phyloP scores from a whole-genome alignment of 1,140 invertebrate species.

The Aleiodes sp. region DNA sequence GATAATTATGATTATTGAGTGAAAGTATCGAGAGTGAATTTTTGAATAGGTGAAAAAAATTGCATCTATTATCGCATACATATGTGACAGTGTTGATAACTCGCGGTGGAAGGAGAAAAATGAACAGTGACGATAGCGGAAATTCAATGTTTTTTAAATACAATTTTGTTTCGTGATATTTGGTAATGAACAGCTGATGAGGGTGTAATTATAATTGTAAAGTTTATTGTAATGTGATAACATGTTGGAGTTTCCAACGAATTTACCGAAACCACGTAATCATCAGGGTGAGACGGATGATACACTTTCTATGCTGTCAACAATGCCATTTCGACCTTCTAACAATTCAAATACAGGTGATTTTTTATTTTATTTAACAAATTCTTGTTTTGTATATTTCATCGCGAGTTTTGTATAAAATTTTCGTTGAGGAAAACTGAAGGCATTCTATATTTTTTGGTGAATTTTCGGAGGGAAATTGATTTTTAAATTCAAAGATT shows the following conservation, averaged over 20 bases:
- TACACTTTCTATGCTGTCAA: not conserved
- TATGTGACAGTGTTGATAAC: too few relatives aligned
- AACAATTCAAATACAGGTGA: not conserved
- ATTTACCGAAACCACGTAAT: not conserved
- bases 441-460: too few relatives aligned
- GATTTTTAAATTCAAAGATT: too few relatives aligned
- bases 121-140: too few relatives aligned
- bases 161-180: not conserved
- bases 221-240: too few relatives aligned
- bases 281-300: not conserved
- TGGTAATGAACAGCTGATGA: not conserved
- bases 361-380: not conserved
- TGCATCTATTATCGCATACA: too few relatives aligned
- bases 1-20: not conserved
- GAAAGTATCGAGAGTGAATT: not conserved
- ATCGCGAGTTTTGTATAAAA: too few relatives aligned
- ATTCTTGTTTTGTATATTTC: constrained; percentile 1
- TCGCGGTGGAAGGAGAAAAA: too few relatives aligned
- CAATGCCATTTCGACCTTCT: not conserved
- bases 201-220: too few relatives aligned
- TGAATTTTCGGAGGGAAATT: too few relatives aligned
- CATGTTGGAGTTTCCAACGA: not conserved
- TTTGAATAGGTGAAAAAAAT: not conserved
- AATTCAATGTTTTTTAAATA: too few relatives aligned
- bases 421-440: too few relatives aligned